Conservation (phyloP, 1,140 invertebrate species). For the Doryteuthis pealeii region DNA sequence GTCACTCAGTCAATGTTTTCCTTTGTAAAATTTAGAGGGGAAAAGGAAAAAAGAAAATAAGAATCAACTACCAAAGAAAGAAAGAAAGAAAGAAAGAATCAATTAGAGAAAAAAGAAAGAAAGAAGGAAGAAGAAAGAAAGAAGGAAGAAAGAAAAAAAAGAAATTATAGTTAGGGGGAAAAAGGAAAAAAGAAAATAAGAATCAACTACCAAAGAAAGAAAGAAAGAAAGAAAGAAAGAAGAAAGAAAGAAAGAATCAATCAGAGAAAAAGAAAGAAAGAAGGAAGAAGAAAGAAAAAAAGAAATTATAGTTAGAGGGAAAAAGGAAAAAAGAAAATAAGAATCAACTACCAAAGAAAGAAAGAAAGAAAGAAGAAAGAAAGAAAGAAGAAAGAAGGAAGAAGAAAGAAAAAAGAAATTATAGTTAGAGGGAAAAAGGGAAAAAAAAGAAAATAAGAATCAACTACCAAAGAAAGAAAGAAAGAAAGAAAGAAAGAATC, state of each 20-base stretch:
- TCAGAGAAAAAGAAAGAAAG: slow-evolving; percentile 3
- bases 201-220: too few species aligned
- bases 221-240: slow-evolving; percentile 16
- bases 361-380: slow-evolving; percentile 1
- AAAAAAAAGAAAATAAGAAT: not conserved
- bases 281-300: slow-evolving; percentile 10
- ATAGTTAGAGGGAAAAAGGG: not conserved
- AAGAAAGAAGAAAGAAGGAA: slow-evolving; percentile 11
- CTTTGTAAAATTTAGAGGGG: not conserved
- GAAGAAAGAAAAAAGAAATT: too few species aligned
- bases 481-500: not conserved
- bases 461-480: not conserved
- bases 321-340: too few species aligned
- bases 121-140: slow-evolving; percentile 1
- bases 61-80: not conserved
- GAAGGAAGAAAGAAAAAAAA: not conserved
- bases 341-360: not conserved
- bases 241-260: too few species aligned
- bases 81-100: not conserved
- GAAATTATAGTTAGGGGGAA: not conserved
- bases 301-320: too few species aligned
- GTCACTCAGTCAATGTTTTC: not conserved
- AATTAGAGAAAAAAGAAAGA: not conserved
- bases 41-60: not conserved
- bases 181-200: too few species aligned